Evolutionary conservation across 2,888 invertebrate genomes (phyloP), one percentile per base, ranked within the genome.

Genomic region (Leptinotarsa peninsularis): DNA sequence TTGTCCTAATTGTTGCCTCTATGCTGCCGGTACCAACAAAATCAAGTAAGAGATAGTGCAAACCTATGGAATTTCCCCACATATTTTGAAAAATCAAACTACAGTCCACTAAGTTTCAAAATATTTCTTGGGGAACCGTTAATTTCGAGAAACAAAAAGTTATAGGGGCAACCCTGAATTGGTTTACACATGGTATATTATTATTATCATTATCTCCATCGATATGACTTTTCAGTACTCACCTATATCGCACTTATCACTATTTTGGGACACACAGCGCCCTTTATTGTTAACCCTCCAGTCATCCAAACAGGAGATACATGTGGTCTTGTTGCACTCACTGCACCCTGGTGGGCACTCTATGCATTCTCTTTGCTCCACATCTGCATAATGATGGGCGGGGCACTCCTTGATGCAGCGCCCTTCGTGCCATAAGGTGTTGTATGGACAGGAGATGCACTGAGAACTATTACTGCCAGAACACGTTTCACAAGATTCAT

Each of bases 371-470:
- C 93, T 92, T 75, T 94, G 91, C 84, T 94, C 94, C 83, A 93
- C 93, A 85, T 95, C 95, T 14, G 93, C 92, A 86, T 93, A 95
- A 87, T 92, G 93, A 63, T 94, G 93, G 71, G 90, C 90, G 2
- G 95, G 95, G 84, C 96, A 96, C 74, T 91, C 91, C 78, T 91
- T 90, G 54, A 93, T 90, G 86, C 96, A 96, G 72, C 91, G 91
- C 70, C 94, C 95, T 80, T 94, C 92, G 82, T 93, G 90, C 76
- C 93, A 91, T 86, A 92, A 95, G 76, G 91, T 91, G 68, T 94
- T 93, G 54, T 92, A 89, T 77, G 93, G 93, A 88, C 97, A 97
- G 17, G 94, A 92, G 82, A 96, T 94, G 89, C 96, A 97, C 84
- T 95, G 94, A 33, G 92, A 90, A 83, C 93, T 93, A 50, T 93